Percentiles rank a stretch among this genome's conserved stretches.
Conservation (phyloP, 2,797 vertebrate species). For the Xiphorhynchus erythropygius region DNA sequence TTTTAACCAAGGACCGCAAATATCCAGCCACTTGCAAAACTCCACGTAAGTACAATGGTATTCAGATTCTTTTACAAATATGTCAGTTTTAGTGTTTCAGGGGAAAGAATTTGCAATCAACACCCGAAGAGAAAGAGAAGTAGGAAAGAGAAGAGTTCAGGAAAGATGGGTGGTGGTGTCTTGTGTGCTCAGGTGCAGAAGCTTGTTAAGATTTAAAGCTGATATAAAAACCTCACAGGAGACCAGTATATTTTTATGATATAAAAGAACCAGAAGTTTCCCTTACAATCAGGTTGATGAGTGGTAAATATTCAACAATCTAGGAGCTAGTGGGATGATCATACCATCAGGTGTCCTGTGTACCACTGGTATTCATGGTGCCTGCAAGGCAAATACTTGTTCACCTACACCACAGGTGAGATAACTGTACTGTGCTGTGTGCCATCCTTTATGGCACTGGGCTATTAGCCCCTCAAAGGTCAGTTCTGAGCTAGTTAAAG, state of each 20-base stretch:
- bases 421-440: neutral
- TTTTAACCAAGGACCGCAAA: neutral
- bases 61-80: neutral
- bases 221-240: neutral
- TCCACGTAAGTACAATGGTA: neutral
- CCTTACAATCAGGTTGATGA: neutral
- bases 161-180: neutral
- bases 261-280: neutral
- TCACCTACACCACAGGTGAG: neutral
- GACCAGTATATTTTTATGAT: neutral
- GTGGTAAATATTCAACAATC: neutral
- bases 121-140: neutral
- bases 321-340: neutral
- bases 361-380: neutral
- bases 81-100: slow-evolving; percentile 47
- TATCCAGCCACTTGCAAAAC: neutral
- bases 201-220: neutral
- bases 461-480: neutral
- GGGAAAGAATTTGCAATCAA: neutral
- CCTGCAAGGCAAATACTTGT: neutral
- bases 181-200: neutral
- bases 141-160: neutral
- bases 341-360: neutral
- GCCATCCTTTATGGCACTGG: neutral
- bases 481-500: neutral